Percentiles rank a stretch among this genome's conserved stretches.
phyloP scores from a whole-genome alignment of 2,888 invertebrate genomes.

The Leucophenga maculata region DNA sequence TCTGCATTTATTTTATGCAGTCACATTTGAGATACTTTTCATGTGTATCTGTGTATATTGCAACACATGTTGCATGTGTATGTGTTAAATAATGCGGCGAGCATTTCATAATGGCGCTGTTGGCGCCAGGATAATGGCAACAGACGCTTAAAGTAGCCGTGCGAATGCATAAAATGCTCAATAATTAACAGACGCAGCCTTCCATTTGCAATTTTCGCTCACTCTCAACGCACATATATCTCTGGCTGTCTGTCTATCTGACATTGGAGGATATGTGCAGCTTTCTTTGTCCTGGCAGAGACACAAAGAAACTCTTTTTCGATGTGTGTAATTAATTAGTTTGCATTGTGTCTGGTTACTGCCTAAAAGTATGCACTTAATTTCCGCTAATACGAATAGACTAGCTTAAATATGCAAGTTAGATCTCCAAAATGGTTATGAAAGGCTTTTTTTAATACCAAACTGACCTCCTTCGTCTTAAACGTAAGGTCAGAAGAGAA shows the following conservation, averaged over 20 bases:
- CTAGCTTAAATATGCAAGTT: no score
- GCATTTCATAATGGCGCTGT: neutral
- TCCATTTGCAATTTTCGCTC: no score
- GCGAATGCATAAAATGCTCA: slow-evolving; percentile 19
- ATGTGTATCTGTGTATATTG: neutral
- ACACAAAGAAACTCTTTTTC: no score
- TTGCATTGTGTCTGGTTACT: neutral
- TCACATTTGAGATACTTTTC: neutral
- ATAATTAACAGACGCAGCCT: slow-evolving; percentile 6
- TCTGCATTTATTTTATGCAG: slow-evolving; percentile 6
- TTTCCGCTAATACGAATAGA: no score
- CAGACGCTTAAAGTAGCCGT: slow-evolving; percentile 10
- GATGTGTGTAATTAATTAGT: neutral
- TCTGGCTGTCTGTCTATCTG: neutral
- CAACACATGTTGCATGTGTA: neutral
- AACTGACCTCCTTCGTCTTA: no score
- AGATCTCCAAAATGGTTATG: no score
- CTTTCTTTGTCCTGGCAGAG: neutral
- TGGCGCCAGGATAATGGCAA: slow-evolving; percentile 12
- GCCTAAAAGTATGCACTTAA: no score
- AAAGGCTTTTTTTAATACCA: no score
- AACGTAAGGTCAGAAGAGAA: no score
- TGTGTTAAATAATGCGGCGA: slow-evolving; percentile 16
- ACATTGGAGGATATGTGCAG: neutral
- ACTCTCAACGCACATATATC: neutral